Evolutionary conservation across 1,140 invertebrate genomes (phyloP), one percentile per base, ranked within the genome.

Genomic region (Tachypleus tridentatus): DNA sequence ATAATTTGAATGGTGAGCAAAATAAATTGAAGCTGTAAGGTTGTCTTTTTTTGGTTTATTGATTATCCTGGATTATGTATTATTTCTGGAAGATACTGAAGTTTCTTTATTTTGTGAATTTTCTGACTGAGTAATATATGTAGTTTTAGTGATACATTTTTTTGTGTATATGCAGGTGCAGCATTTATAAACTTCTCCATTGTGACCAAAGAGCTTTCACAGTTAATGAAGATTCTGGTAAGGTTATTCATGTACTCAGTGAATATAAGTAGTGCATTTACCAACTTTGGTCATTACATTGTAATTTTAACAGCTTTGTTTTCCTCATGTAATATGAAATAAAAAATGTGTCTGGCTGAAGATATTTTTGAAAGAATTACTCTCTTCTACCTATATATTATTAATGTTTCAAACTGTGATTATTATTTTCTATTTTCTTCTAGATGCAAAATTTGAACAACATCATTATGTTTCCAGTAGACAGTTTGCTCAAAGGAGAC

Each of bases 391-490:
- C 0, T 29, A 29, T 29, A 29, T 29, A 29, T 29, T 29, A 29
- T 29, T 29, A 29, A 29, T 29, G 29, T 29, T 29, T 29, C 29
- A 29, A 29, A 29, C 29, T 57, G n/a, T 65, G n/a, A 65, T n/a
- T 51, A 66, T n/a, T 8, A 54, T n/a, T 3, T n/a, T 7, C 53
- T 7, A 67, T 62, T 76, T 72, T 76, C 78, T 77, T 78, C 60
- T 80, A 95, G 91, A 96, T 96, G 89, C 91, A 95, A 79, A 95
- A 93, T 74, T 85, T 97, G 71, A 92, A 93, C 80, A 96, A 95
- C 79, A 94, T 95, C 74, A 86, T 98, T 29, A 90, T 97, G 86
- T 96, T 94, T 79, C 93, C 94, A 29, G 81, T 97, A 76, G 94
- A 97, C 73, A 90, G 87, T 72, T 85, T 97, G 68, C 80, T 97